These are phyloP conservation scores for Labrus mixtus DNA, from an alignment of 2,113 vertebrate species.

Conservation along the genomic window DNA sequence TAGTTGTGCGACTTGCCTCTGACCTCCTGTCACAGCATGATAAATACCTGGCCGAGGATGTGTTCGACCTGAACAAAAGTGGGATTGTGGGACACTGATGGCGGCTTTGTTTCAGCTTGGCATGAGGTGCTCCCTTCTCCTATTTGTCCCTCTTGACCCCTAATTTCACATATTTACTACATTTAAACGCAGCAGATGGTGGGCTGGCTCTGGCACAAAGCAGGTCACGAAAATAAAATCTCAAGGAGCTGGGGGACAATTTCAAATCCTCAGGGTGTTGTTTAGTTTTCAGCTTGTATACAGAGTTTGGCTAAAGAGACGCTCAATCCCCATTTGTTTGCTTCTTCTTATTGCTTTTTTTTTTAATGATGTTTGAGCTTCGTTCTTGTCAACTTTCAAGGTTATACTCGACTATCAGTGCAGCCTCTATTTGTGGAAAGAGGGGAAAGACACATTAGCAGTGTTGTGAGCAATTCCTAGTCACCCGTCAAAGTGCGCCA, in stretches of 20 bases:
- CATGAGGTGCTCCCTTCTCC: constrained; percentile 79
- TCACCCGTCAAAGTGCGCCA: constrained; percentile 57
- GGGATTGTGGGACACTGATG: constrained; percentile 44
- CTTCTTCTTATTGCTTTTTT: constrained; percentile 22
- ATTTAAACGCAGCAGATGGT: constrained; percentile 87
- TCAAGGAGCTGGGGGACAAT: constrained; percentile 69
- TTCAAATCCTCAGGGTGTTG: constrained; percentile 79
- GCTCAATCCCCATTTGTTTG: constrained; percentile 8
- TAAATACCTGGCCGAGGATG: constrained; percentile 67
- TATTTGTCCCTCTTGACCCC: constrained; percentile 83
- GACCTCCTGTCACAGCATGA: constrained; percentile 71
- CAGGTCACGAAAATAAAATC: constrained; percentile 78
- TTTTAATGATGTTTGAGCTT: constrained; percentile 31
- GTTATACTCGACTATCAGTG: constrained; percentile 11
- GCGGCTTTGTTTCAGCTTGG: constrained; percentile 64
- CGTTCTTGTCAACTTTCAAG: constrained; percentile 15
- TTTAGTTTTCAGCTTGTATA: constrained; percentile 71
- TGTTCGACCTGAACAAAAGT: constrained; percentile 33
- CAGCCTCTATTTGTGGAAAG: constrained; percentile 37
- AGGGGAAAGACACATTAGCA: constrained; percentile 38
- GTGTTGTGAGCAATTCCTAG: constrained; percentile 59
- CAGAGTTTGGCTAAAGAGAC: constrained; percentile 13
- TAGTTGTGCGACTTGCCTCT: constrained; percentile 42
- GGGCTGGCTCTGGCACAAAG: constrained; percentile 38
- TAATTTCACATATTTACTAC: constrained; percentile 81